phyloP scores from a whole-genome alignment of 2,113 vertebrate genomes.

The Pardalotus punctatus region DNA sequence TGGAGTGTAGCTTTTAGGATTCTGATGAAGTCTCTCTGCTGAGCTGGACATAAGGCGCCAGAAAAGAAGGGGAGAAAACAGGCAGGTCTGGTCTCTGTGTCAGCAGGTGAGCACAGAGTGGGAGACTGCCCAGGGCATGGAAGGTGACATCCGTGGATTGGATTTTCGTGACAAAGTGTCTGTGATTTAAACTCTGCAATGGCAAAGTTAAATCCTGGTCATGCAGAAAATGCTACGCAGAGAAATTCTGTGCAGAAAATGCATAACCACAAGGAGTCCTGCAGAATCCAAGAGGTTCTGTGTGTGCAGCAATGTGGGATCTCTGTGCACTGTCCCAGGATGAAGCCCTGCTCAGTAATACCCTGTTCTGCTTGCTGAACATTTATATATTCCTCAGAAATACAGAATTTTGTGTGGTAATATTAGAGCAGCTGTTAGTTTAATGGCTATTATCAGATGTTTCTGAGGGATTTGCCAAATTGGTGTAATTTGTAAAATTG shows the following conservation, averaged over 20 bases:
- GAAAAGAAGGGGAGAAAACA: neutral
- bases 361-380: neutral
- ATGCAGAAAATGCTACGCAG: neutral
- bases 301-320: neutral
- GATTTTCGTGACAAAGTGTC: neutral
- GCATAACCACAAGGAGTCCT: neutral
- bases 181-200: neutral
- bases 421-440: neutral
- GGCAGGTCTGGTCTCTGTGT: neutral
- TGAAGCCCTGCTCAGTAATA: neutral
- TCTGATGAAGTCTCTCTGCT: neutral
- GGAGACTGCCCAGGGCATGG: neutral
- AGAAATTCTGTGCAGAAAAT: neutral
- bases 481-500: slow-evolving; percentile 18
- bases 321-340: neutral
- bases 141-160: neutral
- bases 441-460: neutral
- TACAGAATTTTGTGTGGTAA: neutral
- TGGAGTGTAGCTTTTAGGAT: neutral
- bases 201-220: neutral
- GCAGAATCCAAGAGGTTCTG: neutral
- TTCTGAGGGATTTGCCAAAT: slow-evolving; percentile 21
- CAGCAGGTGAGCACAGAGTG: neutral
- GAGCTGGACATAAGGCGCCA: neutral
- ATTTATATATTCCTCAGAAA: neutral